Conservation (phyloP, 1,140 invertebrate species). For the Myzus persicae region DNA sequence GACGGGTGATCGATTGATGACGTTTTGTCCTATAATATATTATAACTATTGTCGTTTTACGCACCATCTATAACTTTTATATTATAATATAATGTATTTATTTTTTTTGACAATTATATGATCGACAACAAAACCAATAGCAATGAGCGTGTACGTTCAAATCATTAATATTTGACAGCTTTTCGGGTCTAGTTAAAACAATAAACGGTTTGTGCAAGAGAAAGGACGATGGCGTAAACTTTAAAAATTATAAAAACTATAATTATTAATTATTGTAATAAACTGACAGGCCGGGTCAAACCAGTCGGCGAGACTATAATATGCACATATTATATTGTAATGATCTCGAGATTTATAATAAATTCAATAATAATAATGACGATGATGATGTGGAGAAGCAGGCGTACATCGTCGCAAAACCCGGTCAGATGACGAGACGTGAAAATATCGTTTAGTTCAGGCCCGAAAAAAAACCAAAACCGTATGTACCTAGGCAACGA, state of each 20-base stretch:
- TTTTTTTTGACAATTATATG: neutral
- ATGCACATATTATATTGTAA: too few species aligned
- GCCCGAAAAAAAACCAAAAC: neutral
- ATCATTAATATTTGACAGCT: neutral
- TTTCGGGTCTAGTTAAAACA: neutral
- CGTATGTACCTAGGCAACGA: neutral
- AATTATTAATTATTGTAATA: neutral
- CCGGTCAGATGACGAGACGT: neutral
- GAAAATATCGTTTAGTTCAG: neutral
- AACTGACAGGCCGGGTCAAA: neutral
- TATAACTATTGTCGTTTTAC: neutral
- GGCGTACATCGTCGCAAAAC: neutral
- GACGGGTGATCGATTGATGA: slow-evolving; percentile 52
- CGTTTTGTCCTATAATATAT: neutral
- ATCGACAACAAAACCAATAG: neutral
- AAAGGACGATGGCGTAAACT: neutral
- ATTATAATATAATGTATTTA: neutral
- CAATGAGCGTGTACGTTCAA: neutral
- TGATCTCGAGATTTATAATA: neutral
- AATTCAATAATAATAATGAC: neutral
- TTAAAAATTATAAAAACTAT: neutral
- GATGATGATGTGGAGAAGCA: too few species aligned
- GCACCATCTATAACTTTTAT: neutral
- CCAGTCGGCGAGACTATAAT: neutral
- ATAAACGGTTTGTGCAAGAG: neutral